Base-by-base conservation (phyloP, 2,888 invertebrate genomes). In the Lasiommata megera region DNA sequence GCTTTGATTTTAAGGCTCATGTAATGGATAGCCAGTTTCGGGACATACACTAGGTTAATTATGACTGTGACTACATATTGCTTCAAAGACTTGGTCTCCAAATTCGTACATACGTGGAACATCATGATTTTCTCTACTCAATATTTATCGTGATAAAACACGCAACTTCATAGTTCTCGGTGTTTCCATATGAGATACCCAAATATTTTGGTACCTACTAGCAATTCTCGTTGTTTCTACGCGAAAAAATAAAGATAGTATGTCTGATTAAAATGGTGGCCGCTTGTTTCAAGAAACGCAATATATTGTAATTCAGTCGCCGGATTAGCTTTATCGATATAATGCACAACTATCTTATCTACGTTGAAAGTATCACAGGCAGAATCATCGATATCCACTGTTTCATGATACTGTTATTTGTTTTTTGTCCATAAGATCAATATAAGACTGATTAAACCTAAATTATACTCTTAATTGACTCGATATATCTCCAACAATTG, bases 311-410 rank as follows among this genome's bases (percentile, higher is more conserved):
- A 14, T 44, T 29, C 14, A 29, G 16, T 29, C 14, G 3, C 6
- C 31, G 46, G 46, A 46, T 46, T 44, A 44, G 16, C 14, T 8
- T 28, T 44, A 44, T 44, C 44, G 44, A 29, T 9, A 16, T 29
- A 11, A 6, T 5, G 11, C 11, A 16, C n/a, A 8, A 29, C 29
- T 43, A 46, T 46, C 29, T 46, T 8, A 46, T 31, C 29, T 14
- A 3, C 12, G 28, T 29, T 29, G 46, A 29, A 28, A 29, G 9
- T 12, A 8, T 3, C 29, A 29, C 16, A 14, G 29, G 5, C 29
- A 12, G 14, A 46, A 29, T 31, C 14, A 44, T 29, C 31, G 14
- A 11, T 46, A 29, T 6, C 7, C 14, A 8, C 14, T 28, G 11
- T 23, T 11, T 7, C 1, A 2, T 12, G 23, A 28, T 11, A 23